Conservation (phyloP, 2,113 vertebrate species). For the Solenodon paradoxus region DNA sequence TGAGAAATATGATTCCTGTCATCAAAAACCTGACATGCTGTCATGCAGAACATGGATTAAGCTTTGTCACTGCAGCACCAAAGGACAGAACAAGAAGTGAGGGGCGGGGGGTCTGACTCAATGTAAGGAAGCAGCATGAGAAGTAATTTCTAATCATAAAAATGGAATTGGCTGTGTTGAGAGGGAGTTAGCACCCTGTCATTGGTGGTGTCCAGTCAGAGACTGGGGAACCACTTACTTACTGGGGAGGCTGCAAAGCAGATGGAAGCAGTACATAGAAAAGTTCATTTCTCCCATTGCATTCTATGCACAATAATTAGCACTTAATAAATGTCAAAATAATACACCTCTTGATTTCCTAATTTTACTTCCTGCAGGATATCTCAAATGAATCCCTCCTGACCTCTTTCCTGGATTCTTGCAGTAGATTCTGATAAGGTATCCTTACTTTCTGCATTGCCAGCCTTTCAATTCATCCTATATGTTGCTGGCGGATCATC, state of each 20-base stretch:
- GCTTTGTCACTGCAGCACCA: neutral
- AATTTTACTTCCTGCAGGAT: neutral
- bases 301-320: constrained; percentile 52
- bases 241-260: neutral
- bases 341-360: constrained; percentile 36
- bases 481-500: neutral
- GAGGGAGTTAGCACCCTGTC: neutral
- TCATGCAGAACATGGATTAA: neutral
- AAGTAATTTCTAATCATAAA: constrained; percentile 44
- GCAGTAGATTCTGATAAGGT: neutral
- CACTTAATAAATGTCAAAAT: constrained; percentile 54
- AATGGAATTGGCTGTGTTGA: neutral
- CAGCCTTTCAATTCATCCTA: constrained; percentile 34
- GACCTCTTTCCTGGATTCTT: neutral
- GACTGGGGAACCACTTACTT: neutral
- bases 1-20: constrained; percentile 12
- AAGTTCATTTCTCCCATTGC: constrained; percentile 51
- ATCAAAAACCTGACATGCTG: constrained; percentile 24
- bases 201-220: neutral
- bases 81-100: neutral
- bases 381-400: constrained; percentile 43
- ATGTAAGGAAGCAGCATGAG: neutral
- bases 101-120: neutral
- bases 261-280: neutral
- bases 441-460: neutral